Percentiles rank a stretch among this genome's conserved stretches.
These are phyloP conservation scores for Neodontobutis hainanensis DNA, from an alignment of 2,113 vertebrate species.

Conservation along the genomic window DNA sequence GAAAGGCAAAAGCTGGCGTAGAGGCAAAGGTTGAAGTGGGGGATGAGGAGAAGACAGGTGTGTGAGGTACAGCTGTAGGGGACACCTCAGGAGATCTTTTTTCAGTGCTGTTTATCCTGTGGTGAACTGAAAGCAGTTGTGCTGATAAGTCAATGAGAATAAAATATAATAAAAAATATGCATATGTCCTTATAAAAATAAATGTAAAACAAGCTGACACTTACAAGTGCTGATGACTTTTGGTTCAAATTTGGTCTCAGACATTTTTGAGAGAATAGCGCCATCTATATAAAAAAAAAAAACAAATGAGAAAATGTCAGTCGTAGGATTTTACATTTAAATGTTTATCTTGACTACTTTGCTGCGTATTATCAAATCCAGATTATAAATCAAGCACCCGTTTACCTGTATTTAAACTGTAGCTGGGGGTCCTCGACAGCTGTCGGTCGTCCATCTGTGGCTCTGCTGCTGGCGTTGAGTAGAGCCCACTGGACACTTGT, in stretches of 20 bases:
- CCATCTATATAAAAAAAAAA: constrained; percentile 70
- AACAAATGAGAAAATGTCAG: neutral
- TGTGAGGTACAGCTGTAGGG: constrained; percentile 13
- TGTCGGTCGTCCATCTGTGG: neutral
- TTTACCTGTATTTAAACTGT: constrained; percentile 69
- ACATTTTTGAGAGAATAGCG: constrained; percentile 72
- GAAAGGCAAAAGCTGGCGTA: constrained; percentile 3
- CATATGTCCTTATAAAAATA: neutral
- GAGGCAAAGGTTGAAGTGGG: neutral
- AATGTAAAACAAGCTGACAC: constrained; percentile 30
- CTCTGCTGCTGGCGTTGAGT: constrained; percentile 31
- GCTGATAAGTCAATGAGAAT: neutral
- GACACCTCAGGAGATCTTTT: constrained; percentile 29
- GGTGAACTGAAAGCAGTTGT: constrained; percentile 55
- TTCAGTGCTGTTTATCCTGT: constrained; percentile 63
- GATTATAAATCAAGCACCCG: neutral
- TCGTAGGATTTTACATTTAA: neutral
- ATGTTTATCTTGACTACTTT: neutral
- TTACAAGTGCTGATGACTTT: constrained; percentile 60
- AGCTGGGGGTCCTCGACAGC: constrained; percentile 47
- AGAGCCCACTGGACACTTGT: constrained; percentile 42
- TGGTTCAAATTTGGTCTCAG: constrained; percentile 24
- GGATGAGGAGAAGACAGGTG: constrained; percentile 19
- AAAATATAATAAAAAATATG: too few species aligned
- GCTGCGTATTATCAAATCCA: neutral